Conservation (phyloP, 2,113 vertebrate genomes). For the Peromyscus leucopus region DNA sequence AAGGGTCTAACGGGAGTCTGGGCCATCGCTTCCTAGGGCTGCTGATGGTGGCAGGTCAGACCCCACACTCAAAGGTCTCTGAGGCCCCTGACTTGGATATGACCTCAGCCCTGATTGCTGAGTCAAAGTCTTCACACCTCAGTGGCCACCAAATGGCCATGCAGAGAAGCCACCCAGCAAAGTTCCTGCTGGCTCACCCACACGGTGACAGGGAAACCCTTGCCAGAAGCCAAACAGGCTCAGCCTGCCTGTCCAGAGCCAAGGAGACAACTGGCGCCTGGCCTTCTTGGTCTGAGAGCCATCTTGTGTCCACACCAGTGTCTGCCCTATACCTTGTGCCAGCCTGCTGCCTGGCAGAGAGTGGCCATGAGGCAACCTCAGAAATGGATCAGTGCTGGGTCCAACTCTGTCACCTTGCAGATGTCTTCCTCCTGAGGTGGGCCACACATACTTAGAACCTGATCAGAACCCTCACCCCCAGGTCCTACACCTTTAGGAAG, state of each 20-base stretch:
- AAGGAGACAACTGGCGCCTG: neutral
- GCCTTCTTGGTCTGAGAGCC: neutral
- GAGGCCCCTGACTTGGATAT: neutral
- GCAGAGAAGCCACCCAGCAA: neutral
- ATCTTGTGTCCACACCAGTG: fast-evolving
- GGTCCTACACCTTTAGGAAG: neutral
- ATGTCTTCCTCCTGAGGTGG: neutral
- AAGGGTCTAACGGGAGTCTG: neutral
- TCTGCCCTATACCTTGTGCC: neutral
- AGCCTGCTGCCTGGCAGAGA: neutral
- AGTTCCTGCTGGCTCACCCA: neutral
- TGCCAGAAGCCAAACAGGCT: neutral
- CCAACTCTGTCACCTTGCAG: neutral
- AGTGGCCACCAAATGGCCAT: neutral
- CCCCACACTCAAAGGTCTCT: neutral
- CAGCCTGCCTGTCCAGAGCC: neutral
- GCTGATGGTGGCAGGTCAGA: fast-evolving
- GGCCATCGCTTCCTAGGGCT: neutral
- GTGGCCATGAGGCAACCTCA: neutral
- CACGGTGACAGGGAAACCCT: neutral
- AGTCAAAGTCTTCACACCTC: neutral
- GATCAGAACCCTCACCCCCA: no score
- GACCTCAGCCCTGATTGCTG: neutral
- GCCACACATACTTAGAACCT: neutral
- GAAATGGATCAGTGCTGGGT: neutral